Base-by-base conservation (phyloP, 2,888 invertebrate species). In the Eupithecia centaureata region DNA sequence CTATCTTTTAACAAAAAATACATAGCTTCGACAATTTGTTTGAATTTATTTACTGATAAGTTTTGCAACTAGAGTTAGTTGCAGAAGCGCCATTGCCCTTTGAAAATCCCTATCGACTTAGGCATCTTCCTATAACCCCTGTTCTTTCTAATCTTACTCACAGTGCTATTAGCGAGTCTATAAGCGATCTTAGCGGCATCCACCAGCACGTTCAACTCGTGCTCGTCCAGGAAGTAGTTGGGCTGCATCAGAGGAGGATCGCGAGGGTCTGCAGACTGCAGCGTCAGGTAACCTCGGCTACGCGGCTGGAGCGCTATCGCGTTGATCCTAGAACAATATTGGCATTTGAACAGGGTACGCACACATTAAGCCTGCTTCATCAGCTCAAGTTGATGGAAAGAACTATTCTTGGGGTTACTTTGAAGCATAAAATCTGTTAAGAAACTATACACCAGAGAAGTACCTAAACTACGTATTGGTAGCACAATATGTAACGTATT, bases 231-330 rank as follows among this genome's bases (percentile, higher is more conserved):
- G 78, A 97, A 93, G 86, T 98, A 97, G 85, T 97, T 97, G 0
- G 96, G 96, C 75, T 95, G 94, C 86, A 98, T 95, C n/a, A 95
- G 73, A 0, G 97, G 97, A 42, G 95, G 93, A 8, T 94, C 94
- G 18, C 94, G 81, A 0, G 97, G 97, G 86, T 97, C 94, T 28
- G 93, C 93, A 0, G 95, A 95, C 64, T 94, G 94, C 52, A 98
- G 89, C 7, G 94, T 92, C 4, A 96, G 76, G 78, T 93, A 92
- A 0, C 96, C 96, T 75, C 94, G 92, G 75, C 96, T 96, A 68
- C 94, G 94, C 0, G 96, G 96, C 65, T 95, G 96, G 0, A 96
- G 83, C 15, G 94, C 92, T 60, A 96, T 94, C 0, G 95, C 95
- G 2, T 95, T 94, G 64, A 95, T 92, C 42, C 93, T 94, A 82